A percentile compares a stretch with the other conserved stretches of the same genome.
These are phyloP conservation scores for Meandrina meandrites DNA, from an alignment of 92 coral and sea anemone species.

Conservation along the genomic window DNA sequence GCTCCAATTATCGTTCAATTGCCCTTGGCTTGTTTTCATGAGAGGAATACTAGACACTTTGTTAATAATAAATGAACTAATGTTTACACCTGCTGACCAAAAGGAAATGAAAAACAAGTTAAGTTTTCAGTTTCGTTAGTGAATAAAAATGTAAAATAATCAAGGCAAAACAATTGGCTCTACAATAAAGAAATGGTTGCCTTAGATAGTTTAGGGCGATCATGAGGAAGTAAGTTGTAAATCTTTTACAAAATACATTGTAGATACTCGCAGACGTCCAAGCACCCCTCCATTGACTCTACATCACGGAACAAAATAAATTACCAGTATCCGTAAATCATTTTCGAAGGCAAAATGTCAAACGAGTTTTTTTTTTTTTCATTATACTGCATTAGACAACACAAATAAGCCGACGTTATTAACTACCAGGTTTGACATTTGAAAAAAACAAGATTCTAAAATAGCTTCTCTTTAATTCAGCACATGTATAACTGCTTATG, in stretches of 20 bases:
- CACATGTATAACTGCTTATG: neutral
- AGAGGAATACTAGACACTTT: neutral
- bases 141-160: neutral
- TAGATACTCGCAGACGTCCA: neutral
- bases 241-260: neutral
- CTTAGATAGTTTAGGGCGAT: neutral
- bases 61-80: neutral
- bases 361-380: neutral
- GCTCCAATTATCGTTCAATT: neutral
- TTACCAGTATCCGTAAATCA: neutral
- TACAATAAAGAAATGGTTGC: neutral
- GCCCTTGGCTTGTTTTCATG: neutral
- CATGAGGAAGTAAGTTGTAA: neutral
- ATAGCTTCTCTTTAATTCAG: neutral
- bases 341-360: neutral
- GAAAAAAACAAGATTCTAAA: too few relatives aligned
- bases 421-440: neutral
- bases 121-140: neutral
- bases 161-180: neutral
- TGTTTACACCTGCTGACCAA: conserved; percentile 8
- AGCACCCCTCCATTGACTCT: neutral
- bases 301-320: neutral
- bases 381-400: neutral
- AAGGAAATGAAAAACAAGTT: neutral
- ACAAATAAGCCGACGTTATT: neutral